Percentiles rank a stretch among this genome's conserved stretches.
Evolutionary conservation across 2,888 invertebrate species (phyloP).

Genomic region (Mechanitis mazaeus): DNA sequence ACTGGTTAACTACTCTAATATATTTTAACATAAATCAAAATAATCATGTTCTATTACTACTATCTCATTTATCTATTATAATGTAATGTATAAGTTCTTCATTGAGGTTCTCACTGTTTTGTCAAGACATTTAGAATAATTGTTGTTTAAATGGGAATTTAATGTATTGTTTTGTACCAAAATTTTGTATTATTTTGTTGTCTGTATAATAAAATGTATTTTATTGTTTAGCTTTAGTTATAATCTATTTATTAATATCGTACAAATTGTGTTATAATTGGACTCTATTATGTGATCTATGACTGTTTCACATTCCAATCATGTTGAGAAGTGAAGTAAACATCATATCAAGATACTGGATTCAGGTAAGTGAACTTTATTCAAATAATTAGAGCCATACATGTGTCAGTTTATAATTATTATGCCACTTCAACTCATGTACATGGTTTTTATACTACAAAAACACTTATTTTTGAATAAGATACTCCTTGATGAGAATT

Average conservation of each 20-base stretch:
- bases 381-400: not conserved
- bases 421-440: not conserved
- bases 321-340: slow-evolving; percentile 7
- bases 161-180: not conserved
- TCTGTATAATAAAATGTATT: not conserved
- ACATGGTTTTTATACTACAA: not conserved
- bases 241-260: not conserved
- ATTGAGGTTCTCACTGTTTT: slow-evolving; percentile 34
- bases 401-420: not conserved
- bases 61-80: slow-evolving; percentile 12
- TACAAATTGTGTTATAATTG: not conserved
- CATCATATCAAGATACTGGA: not conserved
- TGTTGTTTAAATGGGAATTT: slow-evolving; percentile 7
- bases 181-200: not conserved
- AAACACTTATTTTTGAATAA: no score
- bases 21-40: slow-evolving; percentile 40
- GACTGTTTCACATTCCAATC: slow-evolving; percentile 4
- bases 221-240: slow-evolving; percentile 1
- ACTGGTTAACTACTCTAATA: slow-evolving; percentile 21
- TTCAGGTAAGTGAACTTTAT: slow-evolving; percentile 11
- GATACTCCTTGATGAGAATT: no score
- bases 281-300: slow-evolving; percentile 2
- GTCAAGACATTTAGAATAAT: slow-evolving; percentile 43
- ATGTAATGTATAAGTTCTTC: not conserved
- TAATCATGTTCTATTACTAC: slow-evolving; percentile 36